These are phyloP conservation scores for Lagorchestes hirsutus DNA, from an alignment of 2,797 vertebrate genomes.

Conservation along the genomic window DNA sequence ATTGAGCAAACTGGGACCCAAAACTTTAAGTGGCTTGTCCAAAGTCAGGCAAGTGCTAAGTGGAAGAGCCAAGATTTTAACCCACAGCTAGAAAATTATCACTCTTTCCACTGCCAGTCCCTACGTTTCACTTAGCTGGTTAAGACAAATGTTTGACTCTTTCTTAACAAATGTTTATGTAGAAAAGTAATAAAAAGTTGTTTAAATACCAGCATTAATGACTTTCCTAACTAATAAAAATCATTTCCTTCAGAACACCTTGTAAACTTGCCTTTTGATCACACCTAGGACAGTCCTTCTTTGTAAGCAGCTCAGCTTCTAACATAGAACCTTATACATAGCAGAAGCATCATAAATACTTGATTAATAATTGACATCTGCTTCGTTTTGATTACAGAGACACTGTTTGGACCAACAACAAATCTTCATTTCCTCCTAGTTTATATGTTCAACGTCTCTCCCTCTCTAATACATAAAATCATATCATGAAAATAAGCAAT, in stretches of 20 bases:
- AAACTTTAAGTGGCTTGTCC: neutral
- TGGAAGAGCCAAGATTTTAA: neutral
- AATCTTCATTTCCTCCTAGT: slow-evolving; percentile 28
- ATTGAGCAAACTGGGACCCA: neutral
- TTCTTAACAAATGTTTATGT: slow-evolving; percentile 6
- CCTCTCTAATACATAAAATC: slow-evolving; percentile 7
- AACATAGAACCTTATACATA: slow-evolving; percentile 8
- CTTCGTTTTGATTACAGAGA: slow-evolving; percentile 28
- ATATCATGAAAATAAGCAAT: neutral
- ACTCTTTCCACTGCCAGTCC: neutral
- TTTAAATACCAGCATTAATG: slow-evolving; percentile 16
- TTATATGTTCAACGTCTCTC: neutral
- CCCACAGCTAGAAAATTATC: neutral
- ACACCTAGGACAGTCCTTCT: slow-evolving; percentile 22
- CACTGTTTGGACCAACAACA: slow-evolving; percentile 36
- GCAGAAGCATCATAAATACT: slow-evolving; percentile 1
- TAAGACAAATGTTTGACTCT: slow-evolving; percentile 26
- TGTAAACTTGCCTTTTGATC: slow-evolving; percentile 22
- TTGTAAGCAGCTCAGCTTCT: neutral
- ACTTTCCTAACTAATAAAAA: slow-evolving; percentile 54
- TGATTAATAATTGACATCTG: slow-evolving; percentile 42
- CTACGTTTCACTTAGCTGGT: neutral
- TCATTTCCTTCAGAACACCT: slow-evolving; percentile 34
- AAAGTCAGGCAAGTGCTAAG: neutral
- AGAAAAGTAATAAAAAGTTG: neutral